Evolutionary conservation across 2,888 invertebrate species (phyloP).

Genomic region (Cheilosia soror): DNA sequence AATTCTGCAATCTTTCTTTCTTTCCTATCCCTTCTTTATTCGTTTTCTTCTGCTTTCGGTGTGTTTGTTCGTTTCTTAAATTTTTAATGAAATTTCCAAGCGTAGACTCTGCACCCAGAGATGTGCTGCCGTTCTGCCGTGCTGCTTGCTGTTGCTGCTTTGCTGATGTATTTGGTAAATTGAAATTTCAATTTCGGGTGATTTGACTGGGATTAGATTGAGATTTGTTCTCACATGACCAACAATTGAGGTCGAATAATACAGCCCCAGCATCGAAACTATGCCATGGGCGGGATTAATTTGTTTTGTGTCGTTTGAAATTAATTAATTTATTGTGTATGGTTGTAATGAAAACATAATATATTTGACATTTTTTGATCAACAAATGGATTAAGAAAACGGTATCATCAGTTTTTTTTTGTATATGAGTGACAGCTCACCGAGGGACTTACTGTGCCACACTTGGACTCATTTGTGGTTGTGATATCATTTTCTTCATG

Average conservation of each 20-base stretch:
- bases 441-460: too few species aligned
- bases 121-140: background rate
- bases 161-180: conserved; percentile 44
- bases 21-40: background rate
- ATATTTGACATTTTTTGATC: background rate
- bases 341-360: background rate
- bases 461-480: too few species aligned
- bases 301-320: conserved; percentile 2
- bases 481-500: too few species aligned
- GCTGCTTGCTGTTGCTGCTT: background rate
- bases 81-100: conserved; percentile 66
- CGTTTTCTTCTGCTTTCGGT: conserved; percentile 51
- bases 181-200: conserved; percentile 69
- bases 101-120: conserved; percentile 9
- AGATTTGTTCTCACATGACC: conserved; percentile 71
- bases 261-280: background rate
- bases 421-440: too few species aligned
- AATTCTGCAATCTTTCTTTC: conserved; percentile 33
- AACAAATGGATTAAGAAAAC: background rate
- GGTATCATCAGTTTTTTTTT: too few species aligned
- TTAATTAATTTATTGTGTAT: background rate
- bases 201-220: conserved; percentile 71
- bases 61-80: conserved; percentile 57
- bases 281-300: conserved; percentile 22
- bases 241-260: conserved; percentile 7